A percentile compares a stretch with the other conserved stretches of the same genome.
phyloP scores from a whole-genome alignment of 2,888 invertebrate genomes.

The Boloria euphrosyne region DNA sequence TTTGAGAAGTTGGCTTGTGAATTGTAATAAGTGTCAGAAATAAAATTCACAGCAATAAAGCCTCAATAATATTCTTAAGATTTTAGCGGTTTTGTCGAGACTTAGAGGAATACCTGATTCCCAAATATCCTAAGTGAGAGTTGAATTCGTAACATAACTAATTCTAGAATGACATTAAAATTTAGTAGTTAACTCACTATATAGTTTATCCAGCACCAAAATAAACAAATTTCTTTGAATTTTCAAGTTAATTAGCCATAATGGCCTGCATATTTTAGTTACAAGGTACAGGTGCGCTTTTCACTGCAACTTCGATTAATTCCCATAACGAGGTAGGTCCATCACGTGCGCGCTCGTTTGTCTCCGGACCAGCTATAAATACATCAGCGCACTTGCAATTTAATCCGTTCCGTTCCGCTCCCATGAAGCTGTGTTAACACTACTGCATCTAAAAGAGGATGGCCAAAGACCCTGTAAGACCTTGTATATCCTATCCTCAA shows the following conservation, averaged over 20 bases:
- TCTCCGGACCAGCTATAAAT: slow-evolving; percentile 80
- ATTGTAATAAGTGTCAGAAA: slow-evolving; percentile 16
- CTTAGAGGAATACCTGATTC: neutral
- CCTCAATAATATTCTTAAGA: neutral
- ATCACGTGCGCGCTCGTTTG: slow-evolving; percentile 80
- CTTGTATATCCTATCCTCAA: no score
- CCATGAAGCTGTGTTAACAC: slow-evolving; percentile 51
- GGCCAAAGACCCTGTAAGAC: no score
- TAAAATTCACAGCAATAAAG: slow-evolving; percentile 14
- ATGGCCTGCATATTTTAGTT: slow-evolving; percentile 68
- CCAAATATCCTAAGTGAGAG: neutral
- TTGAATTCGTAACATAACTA: neutral
- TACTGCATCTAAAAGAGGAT: slow-evolving; percentile 31
- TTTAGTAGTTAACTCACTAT: neutral
- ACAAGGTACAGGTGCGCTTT: slow-evolving; percentile 72
- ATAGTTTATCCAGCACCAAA: slow-evolving; percentile 3
- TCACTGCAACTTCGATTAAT: slow-evolving; percentile 79
- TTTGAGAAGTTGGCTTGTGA: slow-evolving; percentile 20
- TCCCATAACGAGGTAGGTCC: slow-evolving; percentile 81
- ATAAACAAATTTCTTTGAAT: slow-evolving; percentile 31
- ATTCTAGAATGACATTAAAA: no score
- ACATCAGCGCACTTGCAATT: slow-evolving; percentile 81
- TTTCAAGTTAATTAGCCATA: slow-evolving; percentile 46
- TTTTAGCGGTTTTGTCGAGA: neutral
- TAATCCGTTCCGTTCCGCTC: slow-evolving; percentile 77